Evolutionary conservation across 2,797 vertebrate species (phyloP).

Genomic region (Arrhamphus sclerolepis): DNA sequence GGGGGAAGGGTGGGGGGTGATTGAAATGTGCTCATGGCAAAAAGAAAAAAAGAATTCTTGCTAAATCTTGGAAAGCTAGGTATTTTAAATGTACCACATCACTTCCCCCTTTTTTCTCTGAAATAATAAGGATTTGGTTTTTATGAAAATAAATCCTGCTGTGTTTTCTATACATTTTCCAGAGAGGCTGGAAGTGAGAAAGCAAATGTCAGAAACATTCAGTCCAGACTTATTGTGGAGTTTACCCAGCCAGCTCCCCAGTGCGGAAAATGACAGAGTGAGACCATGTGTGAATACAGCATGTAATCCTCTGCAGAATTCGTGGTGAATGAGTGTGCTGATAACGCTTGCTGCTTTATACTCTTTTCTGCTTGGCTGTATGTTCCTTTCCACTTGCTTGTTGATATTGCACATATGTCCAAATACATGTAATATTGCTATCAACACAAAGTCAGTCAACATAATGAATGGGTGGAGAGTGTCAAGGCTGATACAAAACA

Average conservation of each 20-base stretch:
- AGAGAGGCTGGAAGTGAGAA: too few relatives aligned
- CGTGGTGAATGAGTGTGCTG: background rate
- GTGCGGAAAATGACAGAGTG: background rate
- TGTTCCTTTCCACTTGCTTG: background rate
- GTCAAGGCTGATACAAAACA: background rate
- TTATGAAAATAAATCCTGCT: constrained; percentile 1
- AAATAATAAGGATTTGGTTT: background rate
- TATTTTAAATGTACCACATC: background rate
- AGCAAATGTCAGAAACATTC: background rate
- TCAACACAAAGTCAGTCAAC: background rate
- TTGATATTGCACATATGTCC: background rate
- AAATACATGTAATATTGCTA: background rate
- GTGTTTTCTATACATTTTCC: background rate
- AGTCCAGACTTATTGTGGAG: background rate
- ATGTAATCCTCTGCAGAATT: constrained; percentile 1
- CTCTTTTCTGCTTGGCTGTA: too few relatives aligned
- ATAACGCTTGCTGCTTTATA: background rate
- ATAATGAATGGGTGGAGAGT: background rate
- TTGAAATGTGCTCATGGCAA: constrained; percentile 11
- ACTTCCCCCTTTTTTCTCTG: background rate
- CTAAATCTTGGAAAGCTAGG: constrained; percentile 13
- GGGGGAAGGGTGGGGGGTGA: constrained; percentile 27
- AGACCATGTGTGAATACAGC: background rate
- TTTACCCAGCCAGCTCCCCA: background rate
- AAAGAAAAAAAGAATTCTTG: background rate